A percentile compares a stretch with the other conserved stretches of the same genome.
These are phyloP conservation scores for Pangasianodon hypophthalmus DNA, from an alignment of 2,113 vertebrate species.

Conservation along the genomic window DNA sequence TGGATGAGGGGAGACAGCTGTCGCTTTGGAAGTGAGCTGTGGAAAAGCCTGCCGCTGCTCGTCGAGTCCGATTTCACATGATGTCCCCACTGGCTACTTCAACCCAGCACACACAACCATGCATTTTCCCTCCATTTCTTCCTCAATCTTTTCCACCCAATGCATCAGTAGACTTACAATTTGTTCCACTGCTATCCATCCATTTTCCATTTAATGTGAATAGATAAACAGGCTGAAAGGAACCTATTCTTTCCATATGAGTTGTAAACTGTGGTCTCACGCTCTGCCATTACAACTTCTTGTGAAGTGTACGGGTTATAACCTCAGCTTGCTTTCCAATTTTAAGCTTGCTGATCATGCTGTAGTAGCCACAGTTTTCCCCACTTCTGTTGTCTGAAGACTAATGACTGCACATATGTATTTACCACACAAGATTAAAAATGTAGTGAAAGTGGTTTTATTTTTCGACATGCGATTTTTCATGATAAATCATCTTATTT, in stretches of 20 bases:
- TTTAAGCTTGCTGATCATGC: background rate
- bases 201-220: constrained; percentile 16
- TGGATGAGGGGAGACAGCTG: constrained; percentile 39
- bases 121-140: background rate
- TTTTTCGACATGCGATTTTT: background rate
- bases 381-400: background rate
- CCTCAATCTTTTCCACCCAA: constrained; percentile 17
- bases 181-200: background rate
- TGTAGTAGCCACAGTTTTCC: background rate
- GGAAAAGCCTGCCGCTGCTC: constrained; percentile 38
- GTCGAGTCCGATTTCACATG: constrained; percentile 24
- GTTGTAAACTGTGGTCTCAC: background rate
- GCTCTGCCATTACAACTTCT: background rate
- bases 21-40: constrained; percentile 36
- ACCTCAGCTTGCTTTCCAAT: background rate
- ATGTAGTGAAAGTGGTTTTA: background rate
- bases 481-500: background rate
- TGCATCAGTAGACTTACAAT: background rate
- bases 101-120: background rate
- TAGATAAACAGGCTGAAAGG: constrained; percentile 29
- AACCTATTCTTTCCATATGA: background rate
- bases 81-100: constrained; percentile 31
- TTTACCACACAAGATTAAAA: background rate
- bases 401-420: background rate
- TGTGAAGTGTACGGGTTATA: background rate